Conservation (phyloP, 2,797 vertebrate genomes). For the Aulostomus chinensis region DNA sequence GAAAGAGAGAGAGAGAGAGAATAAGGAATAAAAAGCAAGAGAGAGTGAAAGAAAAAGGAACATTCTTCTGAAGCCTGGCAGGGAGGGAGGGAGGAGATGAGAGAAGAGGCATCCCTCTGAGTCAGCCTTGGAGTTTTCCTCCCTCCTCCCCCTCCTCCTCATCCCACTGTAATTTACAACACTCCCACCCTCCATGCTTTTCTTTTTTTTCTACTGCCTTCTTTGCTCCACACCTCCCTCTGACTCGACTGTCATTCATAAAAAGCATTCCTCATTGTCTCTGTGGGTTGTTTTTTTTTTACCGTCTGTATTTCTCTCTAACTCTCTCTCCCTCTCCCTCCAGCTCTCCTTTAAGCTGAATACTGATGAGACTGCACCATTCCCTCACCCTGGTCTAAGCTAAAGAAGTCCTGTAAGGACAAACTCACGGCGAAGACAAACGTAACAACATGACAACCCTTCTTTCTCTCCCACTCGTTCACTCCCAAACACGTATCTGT, state of each 20-base stretch:
- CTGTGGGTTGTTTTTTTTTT: conserved; percentile 4
- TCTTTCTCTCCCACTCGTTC: too few species aligned
- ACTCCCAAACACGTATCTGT: background rate
- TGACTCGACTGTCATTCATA: conserved; percentile 52
- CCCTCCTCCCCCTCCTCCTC: conserved; percentile 23
- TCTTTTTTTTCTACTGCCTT: conserved; percentile 2
- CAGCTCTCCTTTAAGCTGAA: conserved; percentile 43
- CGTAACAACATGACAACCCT: too few species aligned
- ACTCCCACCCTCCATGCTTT: conserved; percentile 20
- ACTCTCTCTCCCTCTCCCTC: background rate
- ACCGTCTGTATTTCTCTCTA: conserved; percentile 18
- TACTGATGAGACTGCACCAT: conserved; percentile 69
- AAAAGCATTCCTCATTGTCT: conserved; percentile 34
- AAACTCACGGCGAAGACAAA: conserved; percentile 33
- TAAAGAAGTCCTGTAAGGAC: conserved; percentile 45
- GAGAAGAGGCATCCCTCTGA: conserved; percentile 69
- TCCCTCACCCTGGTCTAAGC: conserved; percentile 49
- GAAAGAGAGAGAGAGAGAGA: conserved; percentile 42
- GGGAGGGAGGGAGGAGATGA: conserved; percentile 27
- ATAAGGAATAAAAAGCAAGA: conserved; percentile 33
- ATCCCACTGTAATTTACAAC: conserved; percentile 48
- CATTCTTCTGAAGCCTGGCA: background rate
- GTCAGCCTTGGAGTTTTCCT: conserved; percentile 66
- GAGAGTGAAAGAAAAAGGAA: conserved; percentile 39
- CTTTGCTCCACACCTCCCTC: conserved; percentile 20